Conservation (phyloP, 1,140 invertebrate species). For the Myzus persicae region DNA sequence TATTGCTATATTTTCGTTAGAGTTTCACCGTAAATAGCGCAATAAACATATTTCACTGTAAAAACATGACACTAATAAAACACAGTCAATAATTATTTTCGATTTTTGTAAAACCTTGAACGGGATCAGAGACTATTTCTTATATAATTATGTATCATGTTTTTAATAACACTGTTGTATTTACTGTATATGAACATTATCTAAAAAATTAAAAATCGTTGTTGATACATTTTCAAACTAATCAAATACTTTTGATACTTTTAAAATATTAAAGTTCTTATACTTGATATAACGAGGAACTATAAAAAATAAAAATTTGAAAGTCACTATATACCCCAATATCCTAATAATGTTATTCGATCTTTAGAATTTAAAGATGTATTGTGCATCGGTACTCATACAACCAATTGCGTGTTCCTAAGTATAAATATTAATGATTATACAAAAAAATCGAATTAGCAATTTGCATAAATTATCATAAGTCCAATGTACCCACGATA, state of each 20-base stretch:
- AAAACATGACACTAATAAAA: neutral
- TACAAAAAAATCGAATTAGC: neutral
- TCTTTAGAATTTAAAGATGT: neutral
- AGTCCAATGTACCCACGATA: neutral
- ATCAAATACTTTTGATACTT: neutral
- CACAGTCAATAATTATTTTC: neutral
- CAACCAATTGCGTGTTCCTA: too few species aligned
- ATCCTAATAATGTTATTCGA: neutral
- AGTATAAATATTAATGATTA: neutral
- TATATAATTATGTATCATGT: neutral
- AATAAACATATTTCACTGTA: neutral
- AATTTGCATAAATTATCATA: neutral
- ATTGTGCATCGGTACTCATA: neutral
- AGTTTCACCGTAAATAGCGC: neutral
- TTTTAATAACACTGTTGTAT: neutral
- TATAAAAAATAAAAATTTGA: neutral
- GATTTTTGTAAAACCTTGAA: neutral
- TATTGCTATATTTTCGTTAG: neutral
- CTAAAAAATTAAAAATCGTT: neutral
- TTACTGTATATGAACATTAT: neutral
- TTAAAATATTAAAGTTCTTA: neutral
- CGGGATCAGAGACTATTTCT: neutral
- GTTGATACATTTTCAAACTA: neutral
- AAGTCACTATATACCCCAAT: too few species aligned
- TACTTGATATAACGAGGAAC: too few species aligned